A percentile compares a stretch with the other conserved stretches of the same genome.
phyloP scores from a whole-genome alignment of 2,113 vertebrate genomes.

The Apeltes quadracus region DNA sequence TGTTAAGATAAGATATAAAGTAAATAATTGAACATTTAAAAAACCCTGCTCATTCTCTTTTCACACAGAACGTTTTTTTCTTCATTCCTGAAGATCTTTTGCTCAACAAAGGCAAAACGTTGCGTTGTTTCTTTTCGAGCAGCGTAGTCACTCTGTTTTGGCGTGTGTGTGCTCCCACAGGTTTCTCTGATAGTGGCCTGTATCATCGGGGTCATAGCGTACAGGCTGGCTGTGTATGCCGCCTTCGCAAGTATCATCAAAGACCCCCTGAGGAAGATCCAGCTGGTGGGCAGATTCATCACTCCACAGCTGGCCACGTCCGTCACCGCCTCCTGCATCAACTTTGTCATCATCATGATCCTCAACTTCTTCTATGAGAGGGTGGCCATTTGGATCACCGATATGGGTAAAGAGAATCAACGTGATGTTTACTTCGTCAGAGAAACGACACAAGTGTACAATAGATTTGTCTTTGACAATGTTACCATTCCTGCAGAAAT shows the following conservation, averaged over 20 bases:
- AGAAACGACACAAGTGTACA: neutral
- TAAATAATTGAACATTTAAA: neutral
- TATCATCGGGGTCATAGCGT: constrained; percentile 93
- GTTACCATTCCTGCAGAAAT: constrained; percentile 84
- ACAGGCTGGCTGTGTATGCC: constrained; percentile 92
- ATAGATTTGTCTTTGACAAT: neutral
- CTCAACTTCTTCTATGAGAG: constrained; percentile 96
- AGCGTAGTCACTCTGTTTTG: neutral
- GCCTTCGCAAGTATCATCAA: constrained; percentile 94
- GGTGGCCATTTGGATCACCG: constrained; percentile 96
- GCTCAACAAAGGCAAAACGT: no score
- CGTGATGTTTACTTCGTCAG: neutral
- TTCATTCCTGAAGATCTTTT: neutral
- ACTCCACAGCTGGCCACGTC: constrained; percentile 95
- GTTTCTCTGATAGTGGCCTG: constrained; percentile 90
- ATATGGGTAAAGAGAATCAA: constrained; percentile 85
- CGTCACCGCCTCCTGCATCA: constrained; percentile 93
- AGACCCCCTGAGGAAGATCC: constrained; percentile 80
- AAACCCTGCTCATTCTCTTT: neutral
- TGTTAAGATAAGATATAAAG: neutral
- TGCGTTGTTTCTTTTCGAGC: neutral
- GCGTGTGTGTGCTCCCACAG: constrained; percentile 67
- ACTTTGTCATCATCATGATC: constrained; percentile 97
- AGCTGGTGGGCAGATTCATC: constrained; percentile 87
- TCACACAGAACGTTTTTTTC: neutral